Percentiles rank a stretch among this genome's conserved stretches.
Conservation (phyloP, 1,140 invertebrate species). For the Aphelinus certus region DNA sequence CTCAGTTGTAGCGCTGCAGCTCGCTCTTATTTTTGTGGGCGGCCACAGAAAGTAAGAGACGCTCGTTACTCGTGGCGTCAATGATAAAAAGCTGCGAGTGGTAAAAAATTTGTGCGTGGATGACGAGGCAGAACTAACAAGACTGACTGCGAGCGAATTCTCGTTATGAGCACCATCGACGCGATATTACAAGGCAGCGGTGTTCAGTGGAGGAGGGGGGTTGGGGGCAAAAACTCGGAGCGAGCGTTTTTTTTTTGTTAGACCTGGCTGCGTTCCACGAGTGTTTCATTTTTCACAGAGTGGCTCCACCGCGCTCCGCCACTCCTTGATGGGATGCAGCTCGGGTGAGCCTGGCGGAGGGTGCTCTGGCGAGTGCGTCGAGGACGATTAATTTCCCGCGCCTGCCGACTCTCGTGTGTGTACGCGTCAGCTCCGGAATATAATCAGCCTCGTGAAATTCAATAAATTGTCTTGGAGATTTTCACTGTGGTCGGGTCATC, state of each 20-base stretch:
- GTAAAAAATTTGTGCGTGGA: constrained; percentile 17
- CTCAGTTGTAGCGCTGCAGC: too few relatives aligned
- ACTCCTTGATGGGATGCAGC: neutral
- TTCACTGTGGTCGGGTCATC: too few relatives aligned
- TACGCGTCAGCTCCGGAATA: neutral
- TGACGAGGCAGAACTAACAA: constrained; percentile 24
- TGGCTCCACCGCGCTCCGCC: neutral
- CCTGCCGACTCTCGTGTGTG: neutral
- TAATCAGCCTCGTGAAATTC: neutral
- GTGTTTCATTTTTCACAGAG: constrained; percentile 14
- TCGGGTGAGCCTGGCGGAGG: neutral
- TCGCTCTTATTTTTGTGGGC: too few relatives aligned
- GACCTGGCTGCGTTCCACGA: neutral
- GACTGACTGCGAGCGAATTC: neutral
- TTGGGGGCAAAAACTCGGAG: too few relatives aligned
- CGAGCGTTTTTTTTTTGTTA: constrained; percentile 6
- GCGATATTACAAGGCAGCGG: neutral
- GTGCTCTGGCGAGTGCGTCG: neutral
- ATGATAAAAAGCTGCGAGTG: too few relatives aligned
- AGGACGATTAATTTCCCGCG: neutral
- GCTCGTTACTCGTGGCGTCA: too few relatives aligned
- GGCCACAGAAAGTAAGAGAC: too few relatives aligned
- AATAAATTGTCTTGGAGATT: neutral
- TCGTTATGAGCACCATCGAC: constrained; percentile 2
- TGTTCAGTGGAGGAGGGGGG: too few relatives aligned